phyloP scores from a whole-genome alignment of 92 coral and sea anemone species.

The Phenganax subtilis region DNA sequence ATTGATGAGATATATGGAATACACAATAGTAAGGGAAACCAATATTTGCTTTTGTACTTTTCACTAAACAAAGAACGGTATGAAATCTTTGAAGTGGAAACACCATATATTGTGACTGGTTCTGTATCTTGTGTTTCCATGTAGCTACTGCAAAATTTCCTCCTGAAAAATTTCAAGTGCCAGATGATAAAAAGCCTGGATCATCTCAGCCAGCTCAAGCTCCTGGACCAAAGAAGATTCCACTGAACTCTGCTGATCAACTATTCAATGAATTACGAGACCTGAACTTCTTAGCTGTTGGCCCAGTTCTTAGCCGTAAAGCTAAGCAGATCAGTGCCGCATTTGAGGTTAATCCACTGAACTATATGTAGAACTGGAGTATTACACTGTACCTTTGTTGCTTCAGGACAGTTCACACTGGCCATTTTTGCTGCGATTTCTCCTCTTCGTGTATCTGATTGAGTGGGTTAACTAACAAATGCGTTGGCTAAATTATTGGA shows the following conservation, averaged over 20 bases:
- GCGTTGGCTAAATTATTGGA: not conserved
- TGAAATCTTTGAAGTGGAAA: not conserved
- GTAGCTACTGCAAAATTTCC: slow-evolving; percentile 94
- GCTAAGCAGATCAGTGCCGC: slow-evolving; percentile 98
- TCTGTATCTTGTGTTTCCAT: not conserved
- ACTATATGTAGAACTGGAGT: not conserved
- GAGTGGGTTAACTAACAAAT: not conserved
- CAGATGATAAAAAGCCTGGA: slow-evolving; percentile 81
- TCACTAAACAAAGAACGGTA: not conserved
- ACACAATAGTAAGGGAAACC: slow-evolving; percentile 73
- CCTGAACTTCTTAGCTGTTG: slow-evolving; percentile 94
- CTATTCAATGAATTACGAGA: slow-evolving; percentile 80
- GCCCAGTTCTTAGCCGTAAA: slow-evolving; percentile 76
- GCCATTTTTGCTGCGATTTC: too few relatives aligned
- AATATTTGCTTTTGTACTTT: not conserved
- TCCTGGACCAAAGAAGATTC: slow-evolving; percentile 86
- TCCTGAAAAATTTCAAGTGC: slow-evolving; percentile 75
- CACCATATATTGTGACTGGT: not conserved
- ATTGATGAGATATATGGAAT: slow-evolving; percentile 88
- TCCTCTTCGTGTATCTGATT: too few relatives aligned
- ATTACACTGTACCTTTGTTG: too few relatives aligned
- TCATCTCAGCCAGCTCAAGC: slow-evolving; percentile 57
- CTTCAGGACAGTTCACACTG: too few relatives aligned
- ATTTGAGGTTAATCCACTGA: slow-evolving; percentile 63
- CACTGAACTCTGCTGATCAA: slow-evolving; percentile 85